phyloP scores from a whole-genome alignment of 2,888 invertebrate genomes.

The Campoplex capitator region DNA sequence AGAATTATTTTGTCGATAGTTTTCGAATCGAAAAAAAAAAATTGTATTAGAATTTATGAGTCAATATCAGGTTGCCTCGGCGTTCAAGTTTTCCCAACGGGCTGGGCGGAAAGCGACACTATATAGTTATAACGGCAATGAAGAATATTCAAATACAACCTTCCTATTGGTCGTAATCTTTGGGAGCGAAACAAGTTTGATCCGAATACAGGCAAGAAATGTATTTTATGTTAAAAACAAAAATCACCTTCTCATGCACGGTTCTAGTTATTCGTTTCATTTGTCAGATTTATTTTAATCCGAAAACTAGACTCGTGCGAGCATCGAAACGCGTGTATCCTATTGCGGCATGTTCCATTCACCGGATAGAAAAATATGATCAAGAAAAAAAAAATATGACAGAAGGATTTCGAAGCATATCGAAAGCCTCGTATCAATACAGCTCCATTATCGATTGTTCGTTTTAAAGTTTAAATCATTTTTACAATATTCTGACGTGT shows the following conservation, averaged over 20 bases:
- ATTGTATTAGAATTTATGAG: not conserved
- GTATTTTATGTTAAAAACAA: not conserved
- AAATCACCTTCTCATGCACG: not conserved
- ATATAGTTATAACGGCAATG: not conserved
- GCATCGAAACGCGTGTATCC: not conserved
- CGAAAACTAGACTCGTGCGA: not conserved
- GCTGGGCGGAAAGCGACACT: not conserved
- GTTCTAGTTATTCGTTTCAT: not conserved
- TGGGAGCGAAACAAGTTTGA: not conserved
- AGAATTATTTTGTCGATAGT: not conserved
- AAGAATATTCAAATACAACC: not conserved
- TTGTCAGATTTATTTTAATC: not conserved
- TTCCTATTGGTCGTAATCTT: not conserved
- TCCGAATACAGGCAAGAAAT: not conserved
- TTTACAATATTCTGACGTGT: not conserved
- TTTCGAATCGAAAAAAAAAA: not conserved
- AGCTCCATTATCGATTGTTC: not conserved
- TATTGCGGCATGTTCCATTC: not conserved
- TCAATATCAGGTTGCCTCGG: not conserved
- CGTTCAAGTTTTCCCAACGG: not conserved
- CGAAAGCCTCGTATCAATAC: not conserved
- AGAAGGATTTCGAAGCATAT: not conserved
- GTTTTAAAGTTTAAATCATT: not conserved
- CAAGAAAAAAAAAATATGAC: not conserved
- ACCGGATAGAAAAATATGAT: not conserved